Conservation (phyloP, 1,140 invertebrate species). For the Gonioctena quinquepunctata region DNA sequence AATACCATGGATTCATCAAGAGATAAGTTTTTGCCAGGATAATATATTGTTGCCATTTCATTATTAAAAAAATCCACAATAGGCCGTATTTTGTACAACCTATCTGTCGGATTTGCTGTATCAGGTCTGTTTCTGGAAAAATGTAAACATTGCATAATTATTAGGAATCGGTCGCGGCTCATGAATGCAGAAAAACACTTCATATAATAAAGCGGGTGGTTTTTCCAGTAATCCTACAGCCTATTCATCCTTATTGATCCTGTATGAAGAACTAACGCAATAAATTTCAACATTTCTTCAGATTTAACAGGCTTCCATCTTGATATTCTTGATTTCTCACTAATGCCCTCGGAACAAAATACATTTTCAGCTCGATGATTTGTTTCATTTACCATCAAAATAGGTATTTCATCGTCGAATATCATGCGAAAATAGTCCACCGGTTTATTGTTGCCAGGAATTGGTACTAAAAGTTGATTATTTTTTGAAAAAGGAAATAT, state of each 20-base stretch:
- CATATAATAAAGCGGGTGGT: neutral
- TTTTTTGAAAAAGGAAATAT: neutral
- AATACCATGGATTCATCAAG: slow-evolving; percentile 54
- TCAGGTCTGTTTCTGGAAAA: slow-evolving; percentile 17
- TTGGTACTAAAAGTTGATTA: neutral
- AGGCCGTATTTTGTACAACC: slow-evolving; percentile 27
- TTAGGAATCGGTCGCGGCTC: slow-evolving; percentile 20
- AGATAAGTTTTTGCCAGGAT: slow-evolving; percentile 48
- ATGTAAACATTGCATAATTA: slow-evolving; percentile 36
- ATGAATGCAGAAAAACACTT: neutral
- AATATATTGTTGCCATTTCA: slow-evolving; percentile 38
- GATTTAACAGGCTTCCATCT: neutral
- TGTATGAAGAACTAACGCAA: neutral
- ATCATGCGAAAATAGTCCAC: neutral
- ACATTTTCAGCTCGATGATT: neutral
- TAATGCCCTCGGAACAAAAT: neutral
- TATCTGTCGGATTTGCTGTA: neutral
- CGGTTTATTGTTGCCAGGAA: neutral
- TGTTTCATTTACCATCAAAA: neutral
- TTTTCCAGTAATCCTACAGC: neutral
- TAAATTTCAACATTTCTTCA: neutral
- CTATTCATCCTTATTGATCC: neutral
- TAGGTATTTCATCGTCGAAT: neutral
- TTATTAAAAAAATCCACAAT: slow-evolving; percentile 40
- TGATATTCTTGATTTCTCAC: neutral